Conservation (phyloP, 2,888 invertebrate genomes). For the Mystacides longicornis region DNA sequence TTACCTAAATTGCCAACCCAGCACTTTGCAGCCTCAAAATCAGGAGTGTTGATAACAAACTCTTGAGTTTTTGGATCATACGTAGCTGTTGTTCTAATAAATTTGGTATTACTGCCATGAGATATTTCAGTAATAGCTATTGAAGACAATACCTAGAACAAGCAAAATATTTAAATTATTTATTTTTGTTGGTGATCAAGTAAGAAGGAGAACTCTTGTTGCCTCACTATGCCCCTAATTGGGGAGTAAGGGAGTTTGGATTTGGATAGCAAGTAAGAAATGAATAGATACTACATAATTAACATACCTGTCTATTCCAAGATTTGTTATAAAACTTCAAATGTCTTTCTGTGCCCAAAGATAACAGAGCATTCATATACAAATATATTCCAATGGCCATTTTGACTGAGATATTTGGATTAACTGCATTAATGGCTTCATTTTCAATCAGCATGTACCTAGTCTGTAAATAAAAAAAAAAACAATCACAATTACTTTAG, state of each 20-base stretch:
- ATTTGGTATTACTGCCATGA: slow-evolving; percentile 91
- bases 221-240: too few species aligned
- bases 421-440: slow-evolving; percentile 62
- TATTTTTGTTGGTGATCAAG: too few species aligned
- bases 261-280: too few species aligned
- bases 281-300: too few species aligned
- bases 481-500: too few species aligned
- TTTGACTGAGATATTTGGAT: slow-evolving; percentile 69
- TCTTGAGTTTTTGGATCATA: slow-evolving; percentile 70
- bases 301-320: slow-evolving; percentile 63
- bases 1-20: slow-evolving; percentile 90
- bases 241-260: too few species aligned
- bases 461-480: slow-evolving; percentile 44
- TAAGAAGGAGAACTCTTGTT: too few species aligned
- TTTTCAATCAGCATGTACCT: slow-evolving; percentile 67
- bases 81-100: slow-evolving; percentile 83
- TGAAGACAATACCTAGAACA: slow-evolving; percentile 62
- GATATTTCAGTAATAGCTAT: slow-evolving; percentile 89
- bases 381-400: slow-evolving; percentile 69
- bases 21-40: slow-evolving; percentile 93
- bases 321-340: slow-evolving; percentile 60
- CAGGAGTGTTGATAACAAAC: slow-evolving; percentile 86
- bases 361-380: slow-evolving; percentile 65
- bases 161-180: too few species aligned
- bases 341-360: slow-evolving; percentile 70